phyloP scores from a whole-genome alignment of 2,113 vertebrate genomes.

The Eudyptes chrysolophus region DNA sequence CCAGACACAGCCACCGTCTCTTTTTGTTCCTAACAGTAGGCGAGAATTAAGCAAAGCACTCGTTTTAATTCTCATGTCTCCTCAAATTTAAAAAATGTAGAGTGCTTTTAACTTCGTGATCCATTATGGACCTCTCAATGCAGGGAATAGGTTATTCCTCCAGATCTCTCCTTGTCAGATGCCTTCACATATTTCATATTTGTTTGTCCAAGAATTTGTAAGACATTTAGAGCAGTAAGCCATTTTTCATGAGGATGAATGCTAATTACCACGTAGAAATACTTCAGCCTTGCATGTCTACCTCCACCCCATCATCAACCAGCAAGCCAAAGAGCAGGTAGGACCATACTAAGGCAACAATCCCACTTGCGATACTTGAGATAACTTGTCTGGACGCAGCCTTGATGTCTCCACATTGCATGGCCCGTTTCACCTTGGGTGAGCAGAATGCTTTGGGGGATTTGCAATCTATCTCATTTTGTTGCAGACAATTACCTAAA shows the following conservation, averaged over 20 bases:
- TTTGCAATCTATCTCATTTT: background rate
- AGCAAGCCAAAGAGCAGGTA: background rate
- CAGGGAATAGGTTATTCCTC: background rate
- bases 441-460: background rate
- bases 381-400: background rate
- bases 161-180: background rate
- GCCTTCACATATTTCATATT: background rate
- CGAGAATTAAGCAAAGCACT: background rate
- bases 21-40: background rate
- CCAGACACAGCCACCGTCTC: background rate
- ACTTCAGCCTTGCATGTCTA: background rate
- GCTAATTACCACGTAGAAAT: background rate
- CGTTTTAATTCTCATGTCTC: background rate
- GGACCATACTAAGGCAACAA: background rate
- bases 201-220: background rate
- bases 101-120: background rate
- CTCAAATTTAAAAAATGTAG: background rate
- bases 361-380: background rate
- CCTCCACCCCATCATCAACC: background rate
- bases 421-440: background rate
- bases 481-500: background rate
- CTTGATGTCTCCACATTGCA: background rate
- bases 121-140: background rate
- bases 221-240: background rate
- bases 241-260: background rate